Percentiles rank a stretch among this genome's conserved stretches.
phyloP scores from a whole-genome alignment of 2,888 invertebrate genomes.

The Drosophila anomalipes region DNA sequence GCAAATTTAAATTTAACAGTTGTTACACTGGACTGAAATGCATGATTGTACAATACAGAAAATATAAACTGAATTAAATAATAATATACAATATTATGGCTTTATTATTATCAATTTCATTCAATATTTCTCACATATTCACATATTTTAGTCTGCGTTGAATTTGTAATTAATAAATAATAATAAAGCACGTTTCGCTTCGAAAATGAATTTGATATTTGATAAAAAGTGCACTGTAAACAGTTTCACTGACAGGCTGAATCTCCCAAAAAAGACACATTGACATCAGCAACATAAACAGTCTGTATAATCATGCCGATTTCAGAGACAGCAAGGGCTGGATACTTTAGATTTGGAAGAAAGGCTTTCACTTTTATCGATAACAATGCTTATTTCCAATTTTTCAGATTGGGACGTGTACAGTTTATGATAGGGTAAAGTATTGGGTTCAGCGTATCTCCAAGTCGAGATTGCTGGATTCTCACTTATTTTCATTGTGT shows the following conservation, averaged over 20 bases:
- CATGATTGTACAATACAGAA: neutral
- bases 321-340: too few species aligned
- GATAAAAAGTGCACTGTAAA: neutral
- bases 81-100: neutral
- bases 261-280: neutral
- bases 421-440: neutral
- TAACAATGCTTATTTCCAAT: neutral
- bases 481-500: conserved; percentile 35
- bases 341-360: neutral
- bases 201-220: neutral
- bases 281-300: neutral
- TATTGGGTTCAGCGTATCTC: neutral
- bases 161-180: neutral
- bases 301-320: neutral
- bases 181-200: neutral
- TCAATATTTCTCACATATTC: neutral
- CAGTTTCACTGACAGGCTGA: neutral
- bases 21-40: too few species aligned
- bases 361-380: neutral
- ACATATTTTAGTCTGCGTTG: neutral
- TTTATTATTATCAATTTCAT: neutral
- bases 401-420: neutral
- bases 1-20: neutral
- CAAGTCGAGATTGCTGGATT: neutral
- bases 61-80: neutral